Conservation (phyloP, 1,140 invertebrate genomes). For the Harpegnathos saltator region DNA sequence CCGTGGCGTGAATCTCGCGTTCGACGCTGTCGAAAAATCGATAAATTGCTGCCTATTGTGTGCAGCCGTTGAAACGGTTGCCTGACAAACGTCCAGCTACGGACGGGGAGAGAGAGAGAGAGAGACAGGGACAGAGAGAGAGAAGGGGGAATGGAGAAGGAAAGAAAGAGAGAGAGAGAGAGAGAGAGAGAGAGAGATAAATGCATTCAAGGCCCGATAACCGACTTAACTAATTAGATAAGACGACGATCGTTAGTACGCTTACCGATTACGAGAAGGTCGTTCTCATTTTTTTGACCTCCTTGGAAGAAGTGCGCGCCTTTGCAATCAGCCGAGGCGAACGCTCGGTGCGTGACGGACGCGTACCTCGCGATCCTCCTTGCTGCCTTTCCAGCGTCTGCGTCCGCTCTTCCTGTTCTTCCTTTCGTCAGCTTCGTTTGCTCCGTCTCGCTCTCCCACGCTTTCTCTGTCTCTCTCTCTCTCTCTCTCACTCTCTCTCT, state of each 20-base stretch:
- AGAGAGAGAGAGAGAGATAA: too few species aligned
- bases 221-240: slow-evolving; percentile 57
- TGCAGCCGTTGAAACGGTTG: slow-evolving; percentile 46
- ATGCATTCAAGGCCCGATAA: not conserved
- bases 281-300: slow-evolving; percentile 47
- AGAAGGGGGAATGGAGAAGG: too few species aligned
- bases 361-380: slow-evolving; percentile 22
- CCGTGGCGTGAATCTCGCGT: not conserved
- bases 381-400: slow-evolving; percentile 1
- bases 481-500: slow-evolving; percentile 2
- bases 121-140: too few species aligned
- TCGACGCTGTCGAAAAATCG: slow-evolving; percentile 34
- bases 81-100: not conserved
- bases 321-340: not conserved
- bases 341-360: slow-evolving; percentile 31
- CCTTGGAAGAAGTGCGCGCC: not conserved
- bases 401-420: not conserved
- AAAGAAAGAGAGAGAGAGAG: too few species aligned
- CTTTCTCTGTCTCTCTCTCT: slow-evolving; percentile 30
- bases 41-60: slow-evolving; percentile 59
- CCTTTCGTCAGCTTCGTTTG: not conserved
- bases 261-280: slow-evolving; percentile 59
- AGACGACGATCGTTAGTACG: not conserved
- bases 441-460: not conserved
- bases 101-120: too few species aligned